Conservation (phyloP, 2,888 invertebrate species). For the Dusona sp. region DNA sequence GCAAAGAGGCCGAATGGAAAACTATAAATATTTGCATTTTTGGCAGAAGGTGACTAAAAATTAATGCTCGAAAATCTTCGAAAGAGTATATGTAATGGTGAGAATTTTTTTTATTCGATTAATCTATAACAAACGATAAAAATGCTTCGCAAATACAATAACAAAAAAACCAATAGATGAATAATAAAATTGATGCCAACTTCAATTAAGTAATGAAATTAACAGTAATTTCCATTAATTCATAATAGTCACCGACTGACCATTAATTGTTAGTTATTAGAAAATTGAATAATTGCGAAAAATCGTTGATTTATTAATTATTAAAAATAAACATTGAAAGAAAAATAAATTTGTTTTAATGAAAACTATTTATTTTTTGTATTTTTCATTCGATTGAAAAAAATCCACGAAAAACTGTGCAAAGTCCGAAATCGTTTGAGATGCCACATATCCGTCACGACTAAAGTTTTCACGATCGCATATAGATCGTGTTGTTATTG, state of each 20-base stretch:
- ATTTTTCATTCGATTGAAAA: not conserved
- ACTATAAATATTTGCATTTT: slow-evolving; percentile 32
- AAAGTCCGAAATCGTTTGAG: not conserved
- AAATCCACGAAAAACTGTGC: not conserved
- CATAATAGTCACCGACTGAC: not conserved
- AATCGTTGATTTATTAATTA: not conserved
- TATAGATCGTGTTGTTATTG: slow-evolving; percentile 27
- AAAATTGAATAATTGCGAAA: not conserved
- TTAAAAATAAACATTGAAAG: not conserved
- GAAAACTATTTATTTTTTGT: not conserved
- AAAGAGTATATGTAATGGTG: not conserved
- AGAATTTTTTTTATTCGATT: not conserved
- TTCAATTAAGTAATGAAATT: not conserved
- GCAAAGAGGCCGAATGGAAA: slow-evolving; percentile 11
- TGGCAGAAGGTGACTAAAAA: not conserved
- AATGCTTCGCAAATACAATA: not conserved
- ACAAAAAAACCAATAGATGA: not conserved
- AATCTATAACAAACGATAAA: not conserved
- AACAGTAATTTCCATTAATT: not conserved
- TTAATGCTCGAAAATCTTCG: not conserved
- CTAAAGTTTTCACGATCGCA: not conserved
- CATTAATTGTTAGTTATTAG: not conserved
- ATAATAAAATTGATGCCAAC: not conserved
- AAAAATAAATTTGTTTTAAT: not conserved
- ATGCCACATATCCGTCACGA: not conserved